These are phyloP conservation scores for Rhizoglyphus robini DNA, from an alignment of 1,140 invertebrate genomes.

Conservation along the genomic window DNA sequence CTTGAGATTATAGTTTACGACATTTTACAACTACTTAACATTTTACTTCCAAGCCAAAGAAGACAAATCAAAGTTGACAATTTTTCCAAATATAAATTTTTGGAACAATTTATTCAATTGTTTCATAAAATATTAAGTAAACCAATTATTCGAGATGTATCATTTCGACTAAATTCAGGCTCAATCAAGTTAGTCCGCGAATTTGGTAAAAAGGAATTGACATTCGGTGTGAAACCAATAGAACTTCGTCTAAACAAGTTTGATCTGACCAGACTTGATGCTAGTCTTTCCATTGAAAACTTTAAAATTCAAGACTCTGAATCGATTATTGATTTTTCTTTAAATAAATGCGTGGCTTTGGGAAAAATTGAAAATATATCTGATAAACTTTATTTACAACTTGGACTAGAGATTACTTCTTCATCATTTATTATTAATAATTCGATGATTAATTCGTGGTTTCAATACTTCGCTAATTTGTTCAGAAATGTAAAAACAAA, in stretches of 20 bases:
- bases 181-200: slow-evolving; percentile 8
- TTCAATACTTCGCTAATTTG: slow-evolving; percentile 13
- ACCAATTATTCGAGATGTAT: background rate
- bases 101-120: background rate
- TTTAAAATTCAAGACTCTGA: slow-evolving; percentile 19
- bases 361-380: slow-evolving; percentile 19
- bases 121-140: background rate
- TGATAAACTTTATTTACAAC: slow-evolving; percentile 7
- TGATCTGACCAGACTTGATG: background rate
- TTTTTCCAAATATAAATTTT: background rate
- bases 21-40: slow-evolving; percentile 7
- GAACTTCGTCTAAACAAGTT: background rate
- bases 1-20: slow-evolving; percentile 15
- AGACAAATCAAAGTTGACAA: background rate
- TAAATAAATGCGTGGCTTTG: background rate
- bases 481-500: slow-evolving; percentile 19
- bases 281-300: background rate
- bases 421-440: slow-evolving; percentile 8
- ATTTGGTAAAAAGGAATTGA: slow-evolving; percentile 9
- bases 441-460: slow-evolving; percentile 19
- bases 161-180: background rate
- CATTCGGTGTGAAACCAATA: slow-evolving; percentile 9
- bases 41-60: background rate
- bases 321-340: slow-evolving; percentile 15
- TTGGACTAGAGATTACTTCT: background rate